Conservation (phyloP, 2,888 invertebrate species). For the Agrenia bidenticulata region DNA sequence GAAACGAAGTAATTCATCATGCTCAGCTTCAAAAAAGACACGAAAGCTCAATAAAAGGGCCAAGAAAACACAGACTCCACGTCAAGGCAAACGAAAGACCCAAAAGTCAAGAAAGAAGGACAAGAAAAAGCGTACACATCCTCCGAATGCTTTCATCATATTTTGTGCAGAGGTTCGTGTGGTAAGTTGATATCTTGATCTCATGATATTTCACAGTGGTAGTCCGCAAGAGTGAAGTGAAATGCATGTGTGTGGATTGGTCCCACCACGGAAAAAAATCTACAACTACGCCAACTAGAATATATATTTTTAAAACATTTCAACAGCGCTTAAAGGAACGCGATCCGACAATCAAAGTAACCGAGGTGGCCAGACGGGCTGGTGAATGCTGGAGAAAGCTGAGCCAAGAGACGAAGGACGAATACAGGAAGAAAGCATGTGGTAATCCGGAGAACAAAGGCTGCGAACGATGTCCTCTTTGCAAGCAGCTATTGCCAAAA, state of each 20-base stretch:
- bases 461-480: background rate
- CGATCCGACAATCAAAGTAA: background rate
- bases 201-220: too few relatives aligned
- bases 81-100: background rate
- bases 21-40: background rate
- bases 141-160: background rate
- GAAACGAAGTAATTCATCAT: background rate
- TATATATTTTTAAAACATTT: too few relatives aligned
- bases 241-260: too few relatives aligned
- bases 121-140: constrained; percentile 1
- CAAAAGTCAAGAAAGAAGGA: background rate
- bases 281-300: too few relatives aligned
- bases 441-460: background rate
- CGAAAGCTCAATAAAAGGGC: background rate
- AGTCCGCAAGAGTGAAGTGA: too few relatives aligned
- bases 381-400: background rate
- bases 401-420: background rate
- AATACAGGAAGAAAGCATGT: background rate
- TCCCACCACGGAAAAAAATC: too few relatives aligned
- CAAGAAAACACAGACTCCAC: background rate
- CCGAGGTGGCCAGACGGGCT: background rate
- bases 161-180: too few relatives aligned
- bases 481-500: background rate
- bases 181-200: too few relatives aligned
- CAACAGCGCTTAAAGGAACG: background rate